Percentiles rank a stretch among this genome's conserved stretches.
Evolutionary conservation across 2,797 vertebrate species (phyloP).

Genomic region (Lophotriccus pileatus): DNA sequence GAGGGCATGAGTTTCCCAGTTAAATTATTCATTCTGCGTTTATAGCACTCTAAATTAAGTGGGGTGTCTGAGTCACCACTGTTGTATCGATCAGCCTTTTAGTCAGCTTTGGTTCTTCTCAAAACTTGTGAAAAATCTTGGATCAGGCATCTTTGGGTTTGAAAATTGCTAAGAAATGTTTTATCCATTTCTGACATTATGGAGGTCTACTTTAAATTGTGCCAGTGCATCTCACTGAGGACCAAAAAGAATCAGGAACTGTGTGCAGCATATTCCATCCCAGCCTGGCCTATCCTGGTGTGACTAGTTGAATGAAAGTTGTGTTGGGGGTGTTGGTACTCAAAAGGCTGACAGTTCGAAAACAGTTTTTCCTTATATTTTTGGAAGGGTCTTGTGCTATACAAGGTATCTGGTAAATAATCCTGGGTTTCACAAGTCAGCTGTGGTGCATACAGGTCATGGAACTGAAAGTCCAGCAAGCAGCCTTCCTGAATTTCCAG

Average conservation of each 20-base stretch:
- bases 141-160: neutral
- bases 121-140: neutral
- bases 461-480: neutral
- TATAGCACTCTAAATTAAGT: neutral
- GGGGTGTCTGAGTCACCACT: neutral
- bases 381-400: neutral
- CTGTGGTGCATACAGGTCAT: neutral
- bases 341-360: neutral
- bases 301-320: neutral
- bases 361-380: neutral
- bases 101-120: neutral
- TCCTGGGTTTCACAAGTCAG: neutral
- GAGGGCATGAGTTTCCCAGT: neutral
- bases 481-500: neutral
- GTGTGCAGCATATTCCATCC: neutral
- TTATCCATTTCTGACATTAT: neutral
- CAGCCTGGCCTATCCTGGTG: neutral
- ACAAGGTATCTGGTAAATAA: neutral
- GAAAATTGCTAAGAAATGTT: neutral
- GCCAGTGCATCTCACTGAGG: neutral
- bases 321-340: neutral
- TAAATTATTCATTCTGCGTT: neutral
- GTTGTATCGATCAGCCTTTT: neutral
- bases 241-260: neutral
- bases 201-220: neutral